phyloP scores from a whole-genome alignment of 2,888 invertebrate species.

The Barypeithes pellucidus region DNA sequence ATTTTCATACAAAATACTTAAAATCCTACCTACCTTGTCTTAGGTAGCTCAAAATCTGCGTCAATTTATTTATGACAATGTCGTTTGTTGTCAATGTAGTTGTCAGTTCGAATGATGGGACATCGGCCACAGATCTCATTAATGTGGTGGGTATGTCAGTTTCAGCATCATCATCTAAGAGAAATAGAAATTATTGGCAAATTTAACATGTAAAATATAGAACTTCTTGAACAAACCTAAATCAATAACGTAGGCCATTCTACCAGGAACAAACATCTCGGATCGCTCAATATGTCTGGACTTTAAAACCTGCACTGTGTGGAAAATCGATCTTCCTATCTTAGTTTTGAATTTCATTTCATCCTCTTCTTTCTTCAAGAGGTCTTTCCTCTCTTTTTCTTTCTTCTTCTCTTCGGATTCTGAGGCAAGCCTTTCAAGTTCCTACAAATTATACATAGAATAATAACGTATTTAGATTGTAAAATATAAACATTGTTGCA shows the following conservation, averaged over 20 bases:
- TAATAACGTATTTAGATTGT: too few relatives aligned
- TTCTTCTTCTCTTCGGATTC: constrained; percentile 73
- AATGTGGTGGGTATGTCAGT: constrained; percentile 97
- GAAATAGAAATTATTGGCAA: neutral
- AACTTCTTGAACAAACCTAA: constrained; percentile 70
- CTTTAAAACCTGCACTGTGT: constrained; percentile 79
- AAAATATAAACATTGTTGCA: too few relatives aligned
- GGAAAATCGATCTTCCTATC: constrained; percentile 84
- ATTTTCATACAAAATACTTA: too few relatives aligned
- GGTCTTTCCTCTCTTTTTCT: constrained; percentile 65
- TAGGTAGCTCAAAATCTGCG: constrained; percentile 96
- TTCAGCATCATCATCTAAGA: constrained; percentile 83
- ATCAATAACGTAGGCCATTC: constrained; percentile 99
- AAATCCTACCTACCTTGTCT: constrained; percentile 80
- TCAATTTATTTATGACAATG: constrained; percentile 95
- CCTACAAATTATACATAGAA: constrained; percentile 67
- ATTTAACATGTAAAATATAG: neutral
- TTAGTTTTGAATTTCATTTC: constrained; percentile 89
- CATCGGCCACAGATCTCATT: constrained; percentile 93
- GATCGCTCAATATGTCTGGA: constrained; percentile 85
- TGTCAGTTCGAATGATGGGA: constrained; percentile 77
- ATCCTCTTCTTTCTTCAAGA: constrained; percentile 77
- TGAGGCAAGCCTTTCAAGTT: constrained; percentile 83
- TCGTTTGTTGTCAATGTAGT: constrained; percentile 84
- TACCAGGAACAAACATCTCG: constrained; percentile 93